phyloP scores from a whole-genome alignment of 23 tunicate species.

The Halocynthia aurantium region DNA sequence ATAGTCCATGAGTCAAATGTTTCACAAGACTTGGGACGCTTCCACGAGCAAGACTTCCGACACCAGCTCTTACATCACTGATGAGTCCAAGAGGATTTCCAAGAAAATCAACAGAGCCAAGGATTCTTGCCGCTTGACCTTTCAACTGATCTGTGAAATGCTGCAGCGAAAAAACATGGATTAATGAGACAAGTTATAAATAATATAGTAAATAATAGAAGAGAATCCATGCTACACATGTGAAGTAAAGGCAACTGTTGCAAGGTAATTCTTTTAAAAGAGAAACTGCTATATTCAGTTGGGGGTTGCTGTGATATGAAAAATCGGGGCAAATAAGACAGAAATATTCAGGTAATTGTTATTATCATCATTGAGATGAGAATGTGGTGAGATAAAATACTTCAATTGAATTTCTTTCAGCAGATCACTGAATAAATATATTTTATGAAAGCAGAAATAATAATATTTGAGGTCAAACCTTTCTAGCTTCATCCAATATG shows the following conservation, averaged over 20 bases:
- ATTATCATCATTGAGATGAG: too few relatives aligned
- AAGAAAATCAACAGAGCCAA: slow-evolving; percentile 94
- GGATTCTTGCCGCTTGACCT: slow-evolving; percentile 83
- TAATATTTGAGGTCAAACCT: slow-evolving; percentile 23
- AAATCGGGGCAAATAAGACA: too few relatives aligned
- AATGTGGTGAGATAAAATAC: too few relatives aligned
- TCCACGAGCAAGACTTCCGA: slow-evolving; percentile 67
- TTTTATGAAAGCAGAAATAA: neutral
- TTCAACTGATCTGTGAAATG: slow-evolving; percentile 60
- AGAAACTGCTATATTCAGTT: too few relatives aligned
- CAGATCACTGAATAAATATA: neutral
- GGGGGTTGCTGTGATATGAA: too few relatives aligned
- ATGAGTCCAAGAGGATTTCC: slow-evolving; percentile 96
- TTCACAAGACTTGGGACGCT: slow-evolving; percentile 55
- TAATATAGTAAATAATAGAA: too few relatives aligned
- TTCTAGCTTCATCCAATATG: slow-evolving; percentile 61
- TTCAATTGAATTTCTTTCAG: too few relatives aligned
- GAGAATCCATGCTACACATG: too few relatives aligned
- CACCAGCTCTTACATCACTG: slow-evolving; percentile 87
- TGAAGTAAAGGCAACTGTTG: too few relatives aligned
- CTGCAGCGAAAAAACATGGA: slow-evolving; percentile 12
- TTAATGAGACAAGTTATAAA: too few relatives aligned
- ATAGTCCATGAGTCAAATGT: slow-evolving; percentile 78
- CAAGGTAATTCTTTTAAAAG: too few relatives aligned
- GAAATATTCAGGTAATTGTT: too few relatives aligned